Conservation (phyloP, 2,113 vertebrate species). For the Myxocyprinus asiaticus region DNA sequence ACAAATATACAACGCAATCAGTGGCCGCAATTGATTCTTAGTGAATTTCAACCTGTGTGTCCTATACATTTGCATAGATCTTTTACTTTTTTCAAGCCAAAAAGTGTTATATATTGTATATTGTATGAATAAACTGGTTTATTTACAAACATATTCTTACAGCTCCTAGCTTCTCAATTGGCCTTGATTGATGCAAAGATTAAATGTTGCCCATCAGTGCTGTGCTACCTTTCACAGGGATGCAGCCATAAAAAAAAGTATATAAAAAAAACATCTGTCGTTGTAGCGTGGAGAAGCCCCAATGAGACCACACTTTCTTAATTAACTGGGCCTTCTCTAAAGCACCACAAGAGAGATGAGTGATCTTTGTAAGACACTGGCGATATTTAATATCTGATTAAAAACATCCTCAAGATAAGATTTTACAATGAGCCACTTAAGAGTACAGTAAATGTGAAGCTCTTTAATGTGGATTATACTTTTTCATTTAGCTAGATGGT, state of each 20-base stretch:
- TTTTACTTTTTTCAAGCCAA: too few relatives aligned
- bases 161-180: neutral
- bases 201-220: slow-evolving; percentile 30
- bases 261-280: slow-evolving; percentile 38
- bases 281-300: slow-evolving; percentile 8
- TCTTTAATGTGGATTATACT: slow-evolving; percentile 59
- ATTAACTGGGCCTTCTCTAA: slow-evolving; percentile 43
- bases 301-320: slow-evolving; percentile 20
- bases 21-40: too few relatives aligned
- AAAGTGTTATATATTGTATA: too few relatives aligned
- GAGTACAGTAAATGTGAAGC: slow-evolving; percentile 54
- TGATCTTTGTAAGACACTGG: slow-evolving; percentile 45
- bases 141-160: slow-evolving; percentile 21
- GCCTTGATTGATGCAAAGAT: slow-evolving; percentile 20
- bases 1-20: too few relatives aligned
- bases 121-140: too few relatives aligned
- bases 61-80: too few relatives aligned
- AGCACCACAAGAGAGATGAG: slow-evolving; percentile 23
- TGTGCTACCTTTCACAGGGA: slow-evolving; percentile 28
- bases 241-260: slow-evolving; percentile 36
- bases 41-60: too few relatives aligned
- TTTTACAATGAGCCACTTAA: slow-evolving; percentile 50
- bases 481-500: slow-evolving; percentile 56
- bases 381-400: slow-evolving; percentile 55
- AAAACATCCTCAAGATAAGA: slow-evolving; percentile 49